These are phyloP conservation scores for Meda fulgida DNA, from an alignment of 2,797 vertebrate species.

Conservation along the genomic window DNA sequence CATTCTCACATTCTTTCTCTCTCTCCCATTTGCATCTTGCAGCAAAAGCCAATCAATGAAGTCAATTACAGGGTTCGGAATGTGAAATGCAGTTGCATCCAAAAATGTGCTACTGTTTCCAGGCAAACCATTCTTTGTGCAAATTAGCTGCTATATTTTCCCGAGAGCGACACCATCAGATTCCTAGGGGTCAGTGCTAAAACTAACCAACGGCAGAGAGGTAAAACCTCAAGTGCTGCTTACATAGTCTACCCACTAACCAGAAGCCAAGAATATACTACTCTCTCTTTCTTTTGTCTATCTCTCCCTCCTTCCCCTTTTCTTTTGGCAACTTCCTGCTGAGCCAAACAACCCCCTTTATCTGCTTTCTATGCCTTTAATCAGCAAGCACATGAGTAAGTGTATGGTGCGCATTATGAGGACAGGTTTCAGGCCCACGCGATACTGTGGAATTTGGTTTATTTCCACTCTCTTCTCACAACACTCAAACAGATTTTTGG, in stretches of 20 bases:
- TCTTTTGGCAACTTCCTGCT: constrained; percentile 59
- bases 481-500: background rate
- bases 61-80: constrained; percentile 30
- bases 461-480: background rate
- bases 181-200: constrained; percentile 62
- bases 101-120: constrained; percentile 30
- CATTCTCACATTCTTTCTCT: constrained; percentile 30
- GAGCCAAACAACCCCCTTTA: constrained; percentile 72
- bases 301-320: constrained; percentile 3
- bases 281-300: constrained; percentile 44
- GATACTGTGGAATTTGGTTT: background rate
- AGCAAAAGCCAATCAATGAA: constrained; percentile 52
- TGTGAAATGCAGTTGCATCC: constrained; percentile 24
- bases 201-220: constrained; percentile 47
- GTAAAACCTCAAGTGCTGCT: constrained; percentile 54
- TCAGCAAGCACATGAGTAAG: constrained; percentile 11
- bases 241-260: constrained; percentile 54
- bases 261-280: constrained; percentile 63
- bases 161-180: constrained; percentile 5
- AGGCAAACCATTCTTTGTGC: constrained; percentile 18
- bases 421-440: background rate
- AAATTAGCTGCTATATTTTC: constrained; percentile 16
- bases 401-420: background rate
- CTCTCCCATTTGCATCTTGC: constrained; percentile 47
- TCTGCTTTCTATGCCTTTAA: constrained; percentile 51